These are phyloP conservation scores for Metopolophium dirhodum DNA, from an alignment of 1,140 invertebrate genomes.

Conservation along the genomic window DNA sequence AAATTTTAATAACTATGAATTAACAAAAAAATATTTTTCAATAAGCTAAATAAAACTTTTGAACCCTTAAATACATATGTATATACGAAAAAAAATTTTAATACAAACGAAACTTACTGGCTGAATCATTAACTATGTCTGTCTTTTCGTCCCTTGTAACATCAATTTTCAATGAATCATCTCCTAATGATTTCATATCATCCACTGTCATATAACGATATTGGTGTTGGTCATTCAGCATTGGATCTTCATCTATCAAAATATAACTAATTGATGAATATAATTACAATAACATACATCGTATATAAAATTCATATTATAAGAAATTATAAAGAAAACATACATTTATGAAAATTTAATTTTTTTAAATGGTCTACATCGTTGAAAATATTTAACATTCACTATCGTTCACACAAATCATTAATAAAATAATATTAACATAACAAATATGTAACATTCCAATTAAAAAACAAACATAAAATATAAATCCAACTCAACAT, in stretches of 20 bases:
- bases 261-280: not conserved
- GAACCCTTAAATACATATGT: not conserved
- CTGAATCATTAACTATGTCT: conserved; percentile 9
- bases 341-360: not conserved
- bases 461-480: conserved; percentile 12
- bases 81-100: not conserved
- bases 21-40: not conserved
- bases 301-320: not conserved
- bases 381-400: conserved; percentile 19
- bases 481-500: not conserved
- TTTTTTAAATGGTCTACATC: not conserved
- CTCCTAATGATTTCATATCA: conserved; percentile 81
- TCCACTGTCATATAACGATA: conserved; percentile 87
- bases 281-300: not conserved
- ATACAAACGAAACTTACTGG: not conserved
- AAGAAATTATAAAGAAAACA: not conserved
- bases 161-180: conserved; percentile 79
- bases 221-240: conserved; percentile 80
- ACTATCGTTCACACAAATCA: not conserved
- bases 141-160: conserved; percentile 72
- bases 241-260: conserved; percentile 77
- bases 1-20: not conserved
- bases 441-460: conserved; percentile 18
- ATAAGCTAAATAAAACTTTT: not conserved
- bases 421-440: not conserved